phyloP scores from a whole-genome alignment of 2,797 vertebrate genomes.

The Anas flavirostris region DNA sequence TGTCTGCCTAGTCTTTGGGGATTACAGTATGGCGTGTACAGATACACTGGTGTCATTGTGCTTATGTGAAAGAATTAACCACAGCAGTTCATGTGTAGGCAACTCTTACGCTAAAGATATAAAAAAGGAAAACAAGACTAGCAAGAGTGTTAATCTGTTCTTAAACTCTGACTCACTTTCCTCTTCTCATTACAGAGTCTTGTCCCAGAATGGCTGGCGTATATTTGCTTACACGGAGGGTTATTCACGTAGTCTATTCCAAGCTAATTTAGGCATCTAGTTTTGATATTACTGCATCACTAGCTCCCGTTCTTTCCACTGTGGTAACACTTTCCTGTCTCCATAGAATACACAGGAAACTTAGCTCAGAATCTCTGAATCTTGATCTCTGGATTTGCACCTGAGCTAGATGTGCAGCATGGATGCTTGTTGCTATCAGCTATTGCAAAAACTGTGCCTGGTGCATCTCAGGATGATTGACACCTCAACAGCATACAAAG shows the following conservation, averaged over 20 bases:
- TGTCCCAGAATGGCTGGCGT: constrained; percentile 58
- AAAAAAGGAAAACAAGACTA: constrained; percentile 30
- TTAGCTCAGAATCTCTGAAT: neutral
- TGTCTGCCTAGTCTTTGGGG: neutral
- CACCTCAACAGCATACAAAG: neutral
- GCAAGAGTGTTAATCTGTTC: constrained; percentile 37
- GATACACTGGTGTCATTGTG: neutral
- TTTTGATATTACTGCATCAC: neutral
- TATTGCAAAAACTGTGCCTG: rapidly evolving
- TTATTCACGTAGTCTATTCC: constrained; percentile 38
- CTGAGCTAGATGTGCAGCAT: neutral
- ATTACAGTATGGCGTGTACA: neutral
- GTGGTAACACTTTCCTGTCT: neutral
- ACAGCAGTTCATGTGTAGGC: constrained; percentile 26
- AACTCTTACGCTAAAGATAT: constrained; percentile 17
- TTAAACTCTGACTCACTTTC: constrained; percentile 59
- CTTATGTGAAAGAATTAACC: neutral
- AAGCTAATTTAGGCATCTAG: constrained; percentile 20
- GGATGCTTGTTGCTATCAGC: neutral
- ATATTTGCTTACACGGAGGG: constrained; percentile 43
- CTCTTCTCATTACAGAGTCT: constrained; percentile 38
- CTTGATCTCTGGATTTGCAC: neutral
- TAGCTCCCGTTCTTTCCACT: neutral
- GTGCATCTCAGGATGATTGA: neutral
- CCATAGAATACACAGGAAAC: neutral